Conservation (phyloP, 2,888 invertebrate genomes). For the Junonia oenone region DNA sequence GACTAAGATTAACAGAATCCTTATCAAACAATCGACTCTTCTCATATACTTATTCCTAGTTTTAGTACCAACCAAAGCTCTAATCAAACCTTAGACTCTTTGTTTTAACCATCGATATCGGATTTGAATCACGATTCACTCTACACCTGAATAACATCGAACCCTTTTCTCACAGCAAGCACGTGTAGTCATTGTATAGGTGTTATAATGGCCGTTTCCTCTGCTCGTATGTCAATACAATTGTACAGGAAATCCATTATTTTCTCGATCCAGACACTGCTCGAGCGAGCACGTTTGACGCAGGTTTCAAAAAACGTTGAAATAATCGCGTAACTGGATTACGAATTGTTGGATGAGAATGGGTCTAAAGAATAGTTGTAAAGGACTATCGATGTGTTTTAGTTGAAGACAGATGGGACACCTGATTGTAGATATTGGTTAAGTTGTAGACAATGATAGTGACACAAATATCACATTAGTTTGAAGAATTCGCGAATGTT, state of each 20-base stretch:
- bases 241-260: conserved; percentile 72
- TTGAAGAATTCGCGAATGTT: too few relatives aligned
- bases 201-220: conserved; percentile 55
- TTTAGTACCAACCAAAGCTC: too few relatives aligned
- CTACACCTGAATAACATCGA: background rate
- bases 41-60: too few relatives aligned
- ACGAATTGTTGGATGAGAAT: background rate
- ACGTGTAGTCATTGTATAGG: conserved; percentile 56
- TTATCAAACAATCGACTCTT: too few relatives aligned
- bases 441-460: too few relatives aligned
- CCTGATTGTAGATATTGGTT: background rate
- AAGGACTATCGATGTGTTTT: background rate
- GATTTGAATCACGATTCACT: background rate
- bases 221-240: conserved; percentile 48
- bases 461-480: too few relatives aligned
- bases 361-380: background rate
- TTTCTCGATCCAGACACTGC: conserved; percentile 51
- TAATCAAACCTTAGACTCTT: too few relatives aligned
- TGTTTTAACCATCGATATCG: background rate
- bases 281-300: conserved; percentile 52
- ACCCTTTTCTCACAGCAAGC: conserved; percentile 58
- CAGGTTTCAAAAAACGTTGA: conserved; percentile 8
- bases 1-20: too few relatives aligned
- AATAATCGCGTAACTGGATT: conserved; percentile 13
- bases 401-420: background rate